phyloP scores from a whole-genome alignment of 2,113 vertebrate species.

The Brachyistius frenatus region DNA sequence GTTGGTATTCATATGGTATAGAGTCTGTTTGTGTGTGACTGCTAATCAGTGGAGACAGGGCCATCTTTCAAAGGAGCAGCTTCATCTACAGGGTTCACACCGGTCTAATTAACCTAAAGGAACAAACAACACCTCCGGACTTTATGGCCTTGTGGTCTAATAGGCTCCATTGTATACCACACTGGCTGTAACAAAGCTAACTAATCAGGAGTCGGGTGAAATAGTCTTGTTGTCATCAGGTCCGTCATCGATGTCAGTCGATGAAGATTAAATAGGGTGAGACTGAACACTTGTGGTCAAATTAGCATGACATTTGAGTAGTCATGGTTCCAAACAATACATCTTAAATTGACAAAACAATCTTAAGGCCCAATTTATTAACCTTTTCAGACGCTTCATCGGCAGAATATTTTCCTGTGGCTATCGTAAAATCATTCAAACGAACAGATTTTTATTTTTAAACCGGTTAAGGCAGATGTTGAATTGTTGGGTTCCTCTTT shows the following conservation, averaged over 20 bases:
- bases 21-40: neutral
- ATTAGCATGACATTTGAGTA: too few relatives aligned
- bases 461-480: too few relatives aligned
- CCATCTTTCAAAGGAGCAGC: conserved; percentile 36
- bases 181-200: conserved; percentile 6
- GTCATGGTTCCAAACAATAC: too few relatives aligned
- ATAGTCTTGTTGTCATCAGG: neutral
- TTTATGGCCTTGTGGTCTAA: conserved; percentile 19
- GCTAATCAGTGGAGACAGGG: conserved; percentile 55
- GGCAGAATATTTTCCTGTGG: too few relatives aligned
- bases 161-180: neutral
- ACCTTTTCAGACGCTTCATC: too few relatives aligned
- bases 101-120: conserved; percentile 59
- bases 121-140: conserved; percentile 27
- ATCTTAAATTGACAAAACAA: too few relatives aligned
- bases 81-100: conserved; percentile 43
- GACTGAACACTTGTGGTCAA: too few relatives aligned
- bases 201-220: conserved; percentile 36
- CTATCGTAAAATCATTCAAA: too few relatives aligned
- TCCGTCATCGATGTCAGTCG: neutral
- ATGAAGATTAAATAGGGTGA: neutral
- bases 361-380: too few relatives aligned
- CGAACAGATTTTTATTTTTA: too few relatives aligned
- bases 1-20: neutral
- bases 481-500: too few relatives aligned